phyloP scores from a whole-genome alignment of 2,113 vertebrate genomes.

The Ctenomys sociabilis region DNA sequence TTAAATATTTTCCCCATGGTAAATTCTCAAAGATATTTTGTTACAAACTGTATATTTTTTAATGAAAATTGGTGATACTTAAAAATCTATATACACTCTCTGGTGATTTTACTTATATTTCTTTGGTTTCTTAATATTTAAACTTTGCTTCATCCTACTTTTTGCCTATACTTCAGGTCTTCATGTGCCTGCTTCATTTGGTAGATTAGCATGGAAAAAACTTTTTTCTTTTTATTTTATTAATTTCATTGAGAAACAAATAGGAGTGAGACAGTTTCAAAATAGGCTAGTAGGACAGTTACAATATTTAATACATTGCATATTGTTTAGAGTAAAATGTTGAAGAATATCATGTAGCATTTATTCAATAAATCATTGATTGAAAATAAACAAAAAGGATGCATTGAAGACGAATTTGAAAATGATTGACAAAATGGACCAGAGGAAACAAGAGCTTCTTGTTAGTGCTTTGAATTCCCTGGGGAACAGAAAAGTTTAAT shows the following conservation, averaged over 20 bases:
- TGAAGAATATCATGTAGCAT: constrained; percentile 89
- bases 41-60: constrained; percentile 81
- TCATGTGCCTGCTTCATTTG: constrained; percentile 88
- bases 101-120: constrained; percentile 87
- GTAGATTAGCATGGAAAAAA: constrained; percentile 87
- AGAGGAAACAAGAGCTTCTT: neutral
- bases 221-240: too few species aligned
- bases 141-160: constrained; percentile 88
- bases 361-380: constrained; percentile 90
- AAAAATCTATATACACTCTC: constrained; percentile 85
- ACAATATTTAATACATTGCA: too few species aligned
- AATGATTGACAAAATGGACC: neutral
- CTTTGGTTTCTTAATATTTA: constrained; percentile 92
- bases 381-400: constrained; percentile 5
- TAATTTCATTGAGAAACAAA: too few species aligned
- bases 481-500: neutral
- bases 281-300: too few species aligned
- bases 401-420: neutral
- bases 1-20: constrained; percentile 79
- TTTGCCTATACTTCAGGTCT: constrained; percentile 86
- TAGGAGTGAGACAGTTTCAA: too few species aligned
- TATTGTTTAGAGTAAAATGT: constrained; percentile 89
- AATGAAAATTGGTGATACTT: constrained; percentile 86
- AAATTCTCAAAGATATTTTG: constrained; percentile 79
- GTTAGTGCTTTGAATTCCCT: neutral